phyloP scores from a whole-genome alignment of 1,140 invertebrate species.

The Carposina sasakii region DNA sequence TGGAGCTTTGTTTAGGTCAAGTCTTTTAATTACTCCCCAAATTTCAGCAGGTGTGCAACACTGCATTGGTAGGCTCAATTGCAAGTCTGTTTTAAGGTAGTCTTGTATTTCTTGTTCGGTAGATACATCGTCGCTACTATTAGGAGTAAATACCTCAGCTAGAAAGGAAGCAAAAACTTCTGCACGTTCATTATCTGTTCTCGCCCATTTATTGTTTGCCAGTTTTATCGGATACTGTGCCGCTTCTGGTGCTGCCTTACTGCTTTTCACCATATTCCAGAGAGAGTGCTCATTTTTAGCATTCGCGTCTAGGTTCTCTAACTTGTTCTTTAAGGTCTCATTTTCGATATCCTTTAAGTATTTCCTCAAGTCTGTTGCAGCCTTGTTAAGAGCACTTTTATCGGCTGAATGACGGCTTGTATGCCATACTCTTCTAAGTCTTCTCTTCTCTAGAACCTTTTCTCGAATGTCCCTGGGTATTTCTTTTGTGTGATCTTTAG shows the following conservation, averaged over 20 bases:
- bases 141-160: conserved; percentile 1
- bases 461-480: not conserved
- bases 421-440: not conserved
- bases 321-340: not conserved
- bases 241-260: not conserved
- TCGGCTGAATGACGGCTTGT: not conserved
- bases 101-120: conserved; percentile 1
- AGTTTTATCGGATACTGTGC: not conserved
- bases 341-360: not conserved
- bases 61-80: conserved; percentile 3
- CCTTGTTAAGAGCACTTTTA: not conserved
- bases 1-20: conserved; percentile 12
- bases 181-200: not conserved
- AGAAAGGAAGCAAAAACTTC: not conserved
- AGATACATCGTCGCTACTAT: not conserved
- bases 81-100: conserved; percentile 3
- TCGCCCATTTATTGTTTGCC: not conserved
- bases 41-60: conserved; percentile 3
- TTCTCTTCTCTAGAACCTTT: not conserved
- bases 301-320: conserved; percentile 2
- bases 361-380: not conserved
- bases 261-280: conserved; percentile 3
- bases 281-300: conserved; percentile 1
- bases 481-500: not conserved
- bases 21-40: not conserved